Conservation (phyloP, 2,797 vertebrate species). For the Vespertilio murinus region DNA sequence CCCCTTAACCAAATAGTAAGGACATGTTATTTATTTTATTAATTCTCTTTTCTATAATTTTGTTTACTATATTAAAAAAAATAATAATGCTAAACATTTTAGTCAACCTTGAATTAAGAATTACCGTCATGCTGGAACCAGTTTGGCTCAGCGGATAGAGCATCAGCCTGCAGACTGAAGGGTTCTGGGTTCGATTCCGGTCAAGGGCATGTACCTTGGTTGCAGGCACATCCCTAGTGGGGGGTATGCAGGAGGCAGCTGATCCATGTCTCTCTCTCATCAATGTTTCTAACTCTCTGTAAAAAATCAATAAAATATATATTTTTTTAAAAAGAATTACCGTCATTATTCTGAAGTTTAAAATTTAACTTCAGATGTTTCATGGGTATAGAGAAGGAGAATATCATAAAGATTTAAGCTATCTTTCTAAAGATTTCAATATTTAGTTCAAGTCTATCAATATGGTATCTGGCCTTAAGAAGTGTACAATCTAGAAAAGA, state of each 20-base stretch:
- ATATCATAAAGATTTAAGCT: constrained; percentile 46
- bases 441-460: constrained; percentile 62
- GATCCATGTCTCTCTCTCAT: too few relatives aligned
- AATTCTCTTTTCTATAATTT: constrained; percentile 29
- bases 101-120: constrained; percentile 52
- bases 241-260: too few relatives aligned
- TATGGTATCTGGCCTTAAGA: constrained; percentile 46
- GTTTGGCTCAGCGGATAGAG: too few relatives aligned
- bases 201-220: too few relatives aligned
- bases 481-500: constrained; percentile 40
- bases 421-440: constrained; percentile 54
- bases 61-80: constrained; percentile 1
- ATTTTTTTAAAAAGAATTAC: neutral
- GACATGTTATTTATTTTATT: neutral
- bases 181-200: too few relatives aligned
- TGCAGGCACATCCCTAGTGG: too few relatives aligned
- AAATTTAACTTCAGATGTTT: constrained; percentile 54
- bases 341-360: constrained; percentile 43
- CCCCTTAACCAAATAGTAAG: neutral
- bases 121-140: neutral
- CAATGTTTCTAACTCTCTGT: too few relatives aligned
- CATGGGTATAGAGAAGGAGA: neutral
- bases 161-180: too few relatives aligned
- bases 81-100: constrained; percentile 14
- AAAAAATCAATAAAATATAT: too few relatives aligned